Conservation (phyloP, 2,113 vertebrate genomes). For the Oxyura jamaicensis region DNA sequence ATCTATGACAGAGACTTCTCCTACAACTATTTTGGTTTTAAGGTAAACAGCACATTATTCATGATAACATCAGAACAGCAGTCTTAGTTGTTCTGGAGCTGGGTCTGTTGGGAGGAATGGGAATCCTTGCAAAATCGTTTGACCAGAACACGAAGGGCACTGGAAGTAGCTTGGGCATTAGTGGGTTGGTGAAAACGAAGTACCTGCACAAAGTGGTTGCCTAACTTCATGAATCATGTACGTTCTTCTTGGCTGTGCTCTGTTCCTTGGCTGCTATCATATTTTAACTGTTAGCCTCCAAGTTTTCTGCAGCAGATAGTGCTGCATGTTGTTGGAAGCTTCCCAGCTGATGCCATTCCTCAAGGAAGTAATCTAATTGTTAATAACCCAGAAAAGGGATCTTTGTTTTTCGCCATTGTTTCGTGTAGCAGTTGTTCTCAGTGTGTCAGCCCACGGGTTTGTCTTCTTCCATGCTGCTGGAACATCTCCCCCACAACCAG, state of each 20-base stretch:
- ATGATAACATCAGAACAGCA: no score
- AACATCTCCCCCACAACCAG: background rate
- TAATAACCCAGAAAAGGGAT: background rate
- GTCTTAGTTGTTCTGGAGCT: background rate
- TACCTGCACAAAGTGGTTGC: background rate
- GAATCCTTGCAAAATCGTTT: background rate
- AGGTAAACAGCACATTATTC: constrained; percentile 76
- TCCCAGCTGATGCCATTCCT: background rate
- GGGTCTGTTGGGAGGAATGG: background rate
- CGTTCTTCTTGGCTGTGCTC: background rate
- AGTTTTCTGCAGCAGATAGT: background rate
- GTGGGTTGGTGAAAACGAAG: background rate
- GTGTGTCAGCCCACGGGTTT: accelerated
- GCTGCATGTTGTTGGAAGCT: background rate
- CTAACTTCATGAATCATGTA: accelerated
- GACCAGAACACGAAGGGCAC: background rate
- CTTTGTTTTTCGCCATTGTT: background rate
- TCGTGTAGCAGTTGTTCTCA: background rate
- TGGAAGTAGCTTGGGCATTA: background rate
- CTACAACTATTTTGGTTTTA: constrained; percentile 98
- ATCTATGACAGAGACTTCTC: constrained; percentile 97
- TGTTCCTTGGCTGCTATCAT: background rate
- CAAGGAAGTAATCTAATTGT: background rate
- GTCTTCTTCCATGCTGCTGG: background rate
- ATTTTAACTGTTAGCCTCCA: background rate